Base-by-base conservation (phyloP, 2,113 vertebrate species). In the Polypterus bichir region DNA sequence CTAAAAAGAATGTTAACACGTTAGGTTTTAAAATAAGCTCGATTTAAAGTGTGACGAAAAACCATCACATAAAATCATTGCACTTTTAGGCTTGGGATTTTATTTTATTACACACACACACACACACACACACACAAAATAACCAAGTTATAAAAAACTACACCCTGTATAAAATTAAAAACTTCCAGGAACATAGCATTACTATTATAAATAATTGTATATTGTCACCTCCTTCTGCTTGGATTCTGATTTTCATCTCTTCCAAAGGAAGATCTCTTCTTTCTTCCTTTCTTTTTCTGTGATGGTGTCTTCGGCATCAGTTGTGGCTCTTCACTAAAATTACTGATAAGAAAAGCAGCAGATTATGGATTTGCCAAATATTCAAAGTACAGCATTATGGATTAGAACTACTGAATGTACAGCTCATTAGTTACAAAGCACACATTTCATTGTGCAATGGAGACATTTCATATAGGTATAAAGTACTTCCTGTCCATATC, bases 301-400 rank as follows among this genome's bases (percentile, higher is more conserved):
- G 94, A 96, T 2, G 95, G 93, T 0, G 95, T 97, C 77, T 97
- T 98, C 44, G 95, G 94, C 92, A 98, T 94, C 9, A 98, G 72
- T 69, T 94, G 86, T 0, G 90, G 93, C 66, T 94, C 89, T 1
- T 85, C 81, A 65, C 66, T 88, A 69, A 87, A 93, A 48, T 89
- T 82, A 61, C 92, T 96, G 68, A 46, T 52, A 70, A 55, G 51
- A 68, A 53, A 49, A 27, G 27, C 4, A 47, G 27, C 46, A 57
- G 10, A 46, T 27, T 27, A 10, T 9, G 5, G 11, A 54, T 11
- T 54, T 54, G 11, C 53, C 11, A 54, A 54, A 9, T 27, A 27
- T 27, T 27, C 27, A 27, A 27, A 27, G 27, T 27, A 27, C 53
- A 4, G 11, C 11, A 10, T 10, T 10, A 54, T 4, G 5, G 3